Evolutionary conservation across 2,113 vertebrate species (phyloP).

Genomic region (Rhabdornis inornatus): DNA sequence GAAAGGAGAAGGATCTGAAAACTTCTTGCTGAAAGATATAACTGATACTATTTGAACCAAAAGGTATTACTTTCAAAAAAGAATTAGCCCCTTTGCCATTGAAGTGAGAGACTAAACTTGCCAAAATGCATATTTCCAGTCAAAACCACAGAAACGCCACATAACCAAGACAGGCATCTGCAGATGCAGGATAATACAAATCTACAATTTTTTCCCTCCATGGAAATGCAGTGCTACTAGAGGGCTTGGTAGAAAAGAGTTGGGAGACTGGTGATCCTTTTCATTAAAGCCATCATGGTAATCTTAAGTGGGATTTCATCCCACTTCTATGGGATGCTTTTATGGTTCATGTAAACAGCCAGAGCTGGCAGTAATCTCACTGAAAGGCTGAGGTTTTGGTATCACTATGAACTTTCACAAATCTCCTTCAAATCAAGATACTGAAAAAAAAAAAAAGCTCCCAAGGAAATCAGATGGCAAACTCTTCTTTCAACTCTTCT

Average conservation of each 20-base stretch:
- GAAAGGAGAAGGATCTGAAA: neutral
- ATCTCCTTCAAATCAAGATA: neutral
- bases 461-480: neutral
- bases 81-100: neutral
- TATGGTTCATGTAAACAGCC: neutral
- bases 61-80: neutral
- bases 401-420: neutral
- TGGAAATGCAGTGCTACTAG: neutral
- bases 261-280: neutral
- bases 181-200: neutral
- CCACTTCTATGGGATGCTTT: neutral
- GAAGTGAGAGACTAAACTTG: neutral
- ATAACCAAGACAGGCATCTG: neutral
- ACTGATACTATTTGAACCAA: neutral
- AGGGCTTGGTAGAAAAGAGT: neutral
- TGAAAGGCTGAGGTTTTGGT: neutral
- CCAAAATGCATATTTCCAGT: neutral
- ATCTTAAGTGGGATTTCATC: constrained; percentile 20
- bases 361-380: neutral
- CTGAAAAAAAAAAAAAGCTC: neutral
- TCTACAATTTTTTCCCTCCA: neutral
- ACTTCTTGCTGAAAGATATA: neutral
- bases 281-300: neutral
- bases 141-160: neutral
- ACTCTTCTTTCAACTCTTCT: neutral